Percentiles rank a stretch among this genome's conserved stretches.
Conservation (phyloP, 2,888 invertebrate genomes). For the Ectropis crepuscularia region DNA sequence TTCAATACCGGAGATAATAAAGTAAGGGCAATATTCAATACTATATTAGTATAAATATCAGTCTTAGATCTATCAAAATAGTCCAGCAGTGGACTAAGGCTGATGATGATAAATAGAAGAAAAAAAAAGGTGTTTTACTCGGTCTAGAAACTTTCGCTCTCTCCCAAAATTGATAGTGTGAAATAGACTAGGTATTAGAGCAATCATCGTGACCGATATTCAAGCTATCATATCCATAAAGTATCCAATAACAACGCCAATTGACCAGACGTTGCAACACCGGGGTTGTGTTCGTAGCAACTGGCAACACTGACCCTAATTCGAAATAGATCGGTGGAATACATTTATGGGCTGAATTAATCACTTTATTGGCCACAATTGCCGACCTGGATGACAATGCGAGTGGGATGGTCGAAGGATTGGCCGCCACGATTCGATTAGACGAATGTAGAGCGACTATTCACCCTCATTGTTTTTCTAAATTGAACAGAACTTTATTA, state of each 20-base stretch:
- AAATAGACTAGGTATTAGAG: constrained; percentile 27
- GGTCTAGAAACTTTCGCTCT: constrained; percentile 18
- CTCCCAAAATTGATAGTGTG: constrained; percentile 14
- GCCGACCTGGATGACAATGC: constrained; percentile 60
- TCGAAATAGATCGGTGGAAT: constrained; percentile 73
- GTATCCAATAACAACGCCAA: constrained; percentile 57
- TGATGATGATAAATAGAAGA: too few species aligned
- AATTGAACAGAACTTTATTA: constrained; percentile 37
- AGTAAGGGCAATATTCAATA: too few species aligned
- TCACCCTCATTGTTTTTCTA: constrained; percentile 55
- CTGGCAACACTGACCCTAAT: constrained; percentile 68
- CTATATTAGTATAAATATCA: too few species aligned
- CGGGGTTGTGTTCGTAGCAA: constrained; percentile 44
- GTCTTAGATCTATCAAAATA: too few species aligned
- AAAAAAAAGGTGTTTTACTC: constrained; percentile 1
- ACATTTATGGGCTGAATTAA: constrained; percentile 75
- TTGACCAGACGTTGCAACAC: constrained; percentile 60
- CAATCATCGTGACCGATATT: constrained; percentile 49
- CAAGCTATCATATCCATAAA: constrained; percentile 57
- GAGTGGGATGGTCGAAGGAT: constrained; percentile 62
- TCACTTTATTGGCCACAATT: constrained; percentile 78
- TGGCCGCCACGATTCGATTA: constrained; percentile 48
- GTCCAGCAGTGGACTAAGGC: too few species aligned
- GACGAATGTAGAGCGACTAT: constrained; percentile 63
- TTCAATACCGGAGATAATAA: too few species aligned